Evolutionary conservation across 2,113 vertebrate genomes (phyloP), one percentile per base, ranked within the genome.

Genomic region (Gasterosteus nipponicus): DNA sequence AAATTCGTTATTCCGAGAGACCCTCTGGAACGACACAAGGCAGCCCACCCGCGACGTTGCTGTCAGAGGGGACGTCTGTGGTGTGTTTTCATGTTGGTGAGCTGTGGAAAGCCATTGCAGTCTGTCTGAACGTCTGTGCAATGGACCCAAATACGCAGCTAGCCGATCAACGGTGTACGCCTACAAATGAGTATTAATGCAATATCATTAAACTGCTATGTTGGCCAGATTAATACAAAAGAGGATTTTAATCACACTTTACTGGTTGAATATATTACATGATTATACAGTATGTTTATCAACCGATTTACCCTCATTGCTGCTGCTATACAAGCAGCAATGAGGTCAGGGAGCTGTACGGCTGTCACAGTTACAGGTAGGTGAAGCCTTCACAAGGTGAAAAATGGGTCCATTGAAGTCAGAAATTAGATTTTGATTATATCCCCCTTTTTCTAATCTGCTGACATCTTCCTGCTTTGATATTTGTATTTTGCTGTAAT

Each of bases 1-100:
- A 83, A 76, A 86, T 80, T 14, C 19, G 87, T 86, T 79, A 91
- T 89, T 85, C 66, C 70, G 77, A 70, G 19, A 73, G 64, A 74
- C 26, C 39, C 58, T 51, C 15, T 67, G 11, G 63, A 58, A 73
- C 46, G 77, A 71, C 71, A 44, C 19, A 1, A 51, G 35, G 35
- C 29, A 26, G 49, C 49, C 60, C 59, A 66, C 59, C 38, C 38
- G n/a, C 22, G 22, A 44, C 54, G 49, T 58, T 22, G 44, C 60
- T 77, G 46, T 78, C 68, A 68, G 69, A 69, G 77, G 73, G 67
- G 33, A 53, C 61, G 49, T 29, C 38, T 69, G 54, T 65, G 49
- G 33, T 58, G 47, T 72, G 46, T 68, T 75, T 59, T 18, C n/a
- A 44, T 47, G 26, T 14, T 47, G 10, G 35, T 35, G 22, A 16